phyloP scores from a whole-genome alignment of 2,888 invertebrate genomes.

The Limnephilus lunatus region DNA sequence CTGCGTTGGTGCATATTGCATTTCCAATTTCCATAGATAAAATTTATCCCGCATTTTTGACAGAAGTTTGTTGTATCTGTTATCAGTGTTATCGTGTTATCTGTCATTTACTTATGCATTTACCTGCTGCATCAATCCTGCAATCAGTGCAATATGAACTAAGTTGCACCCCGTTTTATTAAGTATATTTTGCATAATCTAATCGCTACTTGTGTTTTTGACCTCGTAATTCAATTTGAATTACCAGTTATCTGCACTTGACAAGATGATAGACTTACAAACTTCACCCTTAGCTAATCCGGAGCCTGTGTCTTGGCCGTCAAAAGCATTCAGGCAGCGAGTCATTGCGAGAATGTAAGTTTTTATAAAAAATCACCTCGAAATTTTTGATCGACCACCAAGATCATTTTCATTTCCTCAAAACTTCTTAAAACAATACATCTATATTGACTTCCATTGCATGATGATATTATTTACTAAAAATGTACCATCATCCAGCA shows the following conservation, averaged over 20 bases:
- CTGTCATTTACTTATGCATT: not conserved
- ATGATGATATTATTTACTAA: not conserved
- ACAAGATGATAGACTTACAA: slow-evolving; percentile 65
- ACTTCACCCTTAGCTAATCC: slow-evolving; percentile 71
- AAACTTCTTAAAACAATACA: not conserved
- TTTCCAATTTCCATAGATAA: not conserved
- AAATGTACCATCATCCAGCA: not conserved
- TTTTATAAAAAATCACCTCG: not conserved
- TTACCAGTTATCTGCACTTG: slow-evolving; percentile 15
- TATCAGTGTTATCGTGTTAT: not conserved
- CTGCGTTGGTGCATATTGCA: not conserved
- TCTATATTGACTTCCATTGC: not conserved
- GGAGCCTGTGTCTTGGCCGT: slow-evolving; percentile 82
- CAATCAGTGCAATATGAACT: not conserved
- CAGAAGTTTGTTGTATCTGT: slow-evolving; percentile 4
- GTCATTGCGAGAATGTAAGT: slow-evolving; percentile 92
- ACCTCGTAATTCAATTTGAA: not conserved
- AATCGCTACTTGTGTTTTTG: slow-evolving; percentile 20
- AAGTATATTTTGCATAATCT: not conserved
- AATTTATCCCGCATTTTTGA: not conserved
- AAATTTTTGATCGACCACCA: not conserved
- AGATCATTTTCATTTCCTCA: not conserved
- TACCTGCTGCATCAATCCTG: not conserved
- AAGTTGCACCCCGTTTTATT: slow-evolving; percentile 16
- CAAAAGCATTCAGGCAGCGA: slow-evolving; percentile 87